These are phyloP conservation scores for Spheniscus mendiculus DNA, from an alignment of 2,113 vertebrate species.

Conservation along the genomic window DNA sequence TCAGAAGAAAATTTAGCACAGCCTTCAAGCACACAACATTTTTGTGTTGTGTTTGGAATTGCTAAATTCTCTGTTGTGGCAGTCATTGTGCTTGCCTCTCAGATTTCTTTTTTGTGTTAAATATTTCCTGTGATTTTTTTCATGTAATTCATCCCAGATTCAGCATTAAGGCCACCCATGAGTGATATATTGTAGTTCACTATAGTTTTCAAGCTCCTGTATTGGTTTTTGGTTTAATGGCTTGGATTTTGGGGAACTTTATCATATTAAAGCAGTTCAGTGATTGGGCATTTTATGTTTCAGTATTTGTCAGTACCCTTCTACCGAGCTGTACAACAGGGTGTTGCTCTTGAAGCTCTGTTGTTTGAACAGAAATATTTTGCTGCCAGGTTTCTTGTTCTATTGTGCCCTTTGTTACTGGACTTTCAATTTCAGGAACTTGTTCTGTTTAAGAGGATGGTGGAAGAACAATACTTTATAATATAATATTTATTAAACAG, in stretches of 20 bases:
- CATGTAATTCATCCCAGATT: background rate
- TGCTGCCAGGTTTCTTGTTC: constrained; percentile 30
- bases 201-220: background rate
- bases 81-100: background rate
- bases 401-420: background rate
- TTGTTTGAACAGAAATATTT: constrained; percentile 19
- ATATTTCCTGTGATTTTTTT: background rate
- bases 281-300: background rate
- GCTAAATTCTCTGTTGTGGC: background rate
- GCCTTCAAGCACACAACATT: background rate
- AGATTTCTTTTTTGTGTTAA: background rate
- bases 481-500: constrained; percentile 3
- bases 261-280: background rate
- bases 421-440: constrained; percentile 44
- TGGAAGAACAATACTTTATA: constrained; percentile 19
- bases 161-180: background rate
- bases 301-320: background rate
- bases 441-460: background rate
- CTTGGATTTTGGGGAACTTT: background rate
- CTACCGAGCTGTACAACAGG: background rate
- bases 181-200: background rate
- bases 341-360: background rate
- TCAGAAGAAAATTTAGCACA: background rate
- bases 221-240: background rate
- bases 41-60: background rate